Evolutionary conservation across 2,888 invertebrate species (phyloP).

Genomic region (Calephelis perditalis): DNA sequence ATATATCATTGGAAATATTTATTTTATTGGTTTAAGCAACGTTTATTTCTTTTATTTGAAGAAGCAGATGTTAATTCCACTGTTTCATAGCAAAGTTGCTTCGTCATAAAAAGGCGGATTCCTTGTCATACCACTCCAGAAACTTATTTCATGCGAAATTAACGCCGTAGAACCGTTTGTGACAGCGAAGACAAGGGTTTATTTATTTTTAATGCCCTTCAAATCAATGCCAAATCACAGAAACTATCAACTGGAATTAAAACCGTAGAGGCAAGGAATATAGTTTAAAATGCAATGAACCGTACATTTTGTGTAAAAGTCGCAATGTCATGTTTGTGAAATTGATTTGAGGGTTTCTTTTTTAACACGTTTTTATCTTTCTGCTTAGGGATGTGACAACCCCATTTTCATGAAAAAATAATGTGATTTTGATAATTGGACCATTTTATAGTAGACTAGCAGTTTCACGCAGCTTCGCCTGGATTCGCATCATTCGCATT

Average conservation of each 20-base stretch:
- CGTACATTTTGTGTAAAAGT: conserved; percentile 15
- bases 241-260: not conserved
- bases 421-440: no score
- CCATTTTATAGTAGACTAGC: no score
- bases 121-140: conserved; percentile 31
- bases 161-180: conserved; percentile 38
- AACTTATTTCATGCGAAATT: conserved; percentile 72
- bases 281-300: not conserved
- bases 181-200: conserved; percentile 22
- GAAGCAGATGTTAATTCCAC: not conserved
- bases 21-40: no score
- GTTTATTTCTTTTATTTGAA: no score
- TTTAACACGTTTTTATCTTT: not conserved
- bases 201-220: conserved; percentile 22
- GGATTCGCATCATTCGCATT: no score
- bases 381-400: no score
- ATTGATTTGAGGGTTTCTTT: conserved; percentile 23
- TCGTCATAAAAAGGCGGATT: conserved; percentile 9
- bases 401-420: no score
- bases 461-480: no score
- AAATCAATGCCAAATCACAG: conserved; percentile 2
- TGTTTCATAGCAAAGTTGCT: conserved; percentile 1
- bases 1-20: no score
- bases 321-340: conserved; percentile 27
- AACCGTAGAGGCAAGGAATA: not conserved